Conservation (phyloP, 2,113 vertebrate genomes). For the rat (Rattus norvegicus) region GRCr8 NC_086025.1:103644001-103644500, state of each 20-base stretch:
- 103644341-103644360: neutral
- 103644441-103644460: neutral
- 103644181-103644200: neutral
- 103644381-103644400: neutral
- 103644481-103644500: neutral
- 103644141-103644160: neutral
- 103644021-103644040: neutral
- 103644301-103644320: neutral
- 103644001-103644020: neutral
- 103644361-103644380: neutral
- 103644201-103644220: neutral
- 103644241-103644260: neutral
- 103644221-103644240: neutral
- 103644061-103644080: neutral
- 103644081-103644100: neutral
- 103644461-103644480: neutral
- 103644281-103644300: neutral
- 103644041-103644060: neutral
- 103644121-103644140: neutral
- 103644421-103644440: neutral
- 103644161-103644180: neutral
- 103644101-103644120: neutral
- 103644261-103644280: neutral
- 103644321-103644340: neutral
- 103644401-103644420: neutral